A percentile compares a stretch with the other conserved stretches of the same genome.
Conservation (phyloP, 2,888 invertebrate genomes). For the Phymatocera aterrima region DNA sequence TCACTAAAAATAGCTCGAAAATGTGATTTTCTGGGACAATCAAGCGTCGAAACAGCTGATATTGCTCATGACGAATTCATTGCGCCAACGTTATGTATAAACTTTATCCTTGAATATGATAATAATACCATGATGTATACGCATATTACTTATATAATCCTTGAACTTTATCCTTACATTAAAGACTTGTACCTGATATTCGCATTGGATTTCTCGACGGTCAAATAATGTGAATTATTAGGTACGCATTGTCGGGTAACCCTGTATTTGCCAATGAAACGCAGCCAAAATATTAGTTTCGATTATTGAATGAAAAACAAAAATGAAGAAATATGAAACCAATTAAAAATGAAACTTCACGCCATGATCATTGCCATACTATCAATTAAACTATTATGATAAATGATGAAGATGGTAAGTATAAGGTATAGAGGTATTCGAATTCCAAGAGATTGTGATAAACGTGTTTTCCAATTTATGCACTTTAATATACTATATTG, state of each 20-base stretch:
- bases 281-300: conserved; percentile 24
- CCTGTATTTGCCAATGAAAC: conserved; percentile 35
- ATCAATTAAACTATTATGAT: background rate
- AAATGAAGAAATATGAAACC: background rate
- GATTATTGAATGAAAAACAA: background rate
- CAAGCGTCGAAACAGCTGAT: no score
- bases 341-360: no score
- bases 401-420: background rate
- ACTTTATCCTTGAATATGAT: no score
- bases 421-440: background rate
- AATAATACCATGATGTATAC: no score
- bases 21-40: no score
- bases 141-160: no score
- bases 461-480: conserved; percentile 37
- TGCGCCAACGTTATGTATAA: no score
- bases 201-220: conserved; percentile 7
- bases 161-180: no score
- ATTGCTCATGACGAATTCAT: no score
- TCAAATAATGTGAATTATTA: background rate
- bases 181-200: conserved; percentile 11
- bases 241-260: no score
- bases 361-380: conserved; percentile 11
- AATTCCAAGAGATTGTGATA: conserved; percentile 38
- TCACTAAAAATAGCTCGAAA: no score
- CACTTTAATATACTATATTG: no score